Evolutionary conservation across 1,140 invertebrate genomes (phyloP).

Genomic region (Chrysomallon squamiferum): DNA sequence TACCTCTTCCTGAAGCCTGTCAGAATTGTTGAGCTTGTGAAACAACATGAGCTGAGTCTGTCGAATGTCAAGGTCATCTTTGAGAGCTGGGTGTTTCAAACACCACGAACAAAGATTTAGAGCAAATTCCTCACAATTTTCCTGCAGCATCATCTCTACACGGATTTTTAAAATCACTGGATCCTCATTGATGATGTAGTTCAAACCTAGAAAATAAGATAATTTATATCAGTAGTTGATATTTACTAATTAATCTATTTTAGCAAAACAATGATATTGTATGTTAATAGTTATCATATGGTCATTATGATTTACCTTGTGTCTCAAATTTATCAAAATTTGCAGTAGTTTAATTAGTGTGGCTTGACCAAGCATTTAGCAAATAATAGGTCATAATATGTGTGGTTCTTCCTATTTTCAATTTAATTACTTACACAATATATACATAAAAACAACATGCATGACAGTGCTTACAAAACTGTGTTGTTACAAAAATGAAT

Average conservation of each 20-base stretch:
- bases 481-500: too few relatives aligned
- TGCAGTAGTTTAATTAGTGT: too few relatives aligned
- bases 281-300: neutral
- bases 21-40: slow-evolving; percentile 32
- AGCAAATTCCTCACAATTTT: slow-evolving; percentile 53
- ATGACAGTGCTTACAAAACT: too few relatives aligned
- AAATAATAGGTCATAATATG: too few relatives aligned
- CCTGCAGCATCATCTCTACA: slow-evolving; percentile 46
- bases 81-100: slow-evolving; percentile 33
- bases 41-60: slow-evolving; percentile 40
- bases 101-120: slow-evolving; percentile 47
- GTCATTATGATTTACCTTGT: neutral
- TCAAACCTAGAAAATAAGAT: slow-evolving; percentile 24
- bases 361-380: too few relatives aligned
- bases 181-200: slow-evolving; percentile 43
- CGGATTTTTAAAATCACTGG: slow-evolving; percentile 44
- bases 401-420: too few relatives aligned
- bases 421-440: too few relatives aligned
- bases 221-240: neutral
- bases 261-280: neutral
- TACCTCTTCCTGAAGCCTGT: slow-evolving; percentile 50
- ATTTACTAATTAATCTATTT: neutral
- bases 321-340: too few relatives aligned
- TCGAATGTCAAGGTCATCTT: slow-evolving; percentile 32
- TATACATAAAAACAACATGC: too few relatives aligned